Evolutionary conservation across 2,113 vertebrate genomes (phyloP), one percentile per base, ranked within the genome.

Genomic region (Alouatta palliata): DNA sequence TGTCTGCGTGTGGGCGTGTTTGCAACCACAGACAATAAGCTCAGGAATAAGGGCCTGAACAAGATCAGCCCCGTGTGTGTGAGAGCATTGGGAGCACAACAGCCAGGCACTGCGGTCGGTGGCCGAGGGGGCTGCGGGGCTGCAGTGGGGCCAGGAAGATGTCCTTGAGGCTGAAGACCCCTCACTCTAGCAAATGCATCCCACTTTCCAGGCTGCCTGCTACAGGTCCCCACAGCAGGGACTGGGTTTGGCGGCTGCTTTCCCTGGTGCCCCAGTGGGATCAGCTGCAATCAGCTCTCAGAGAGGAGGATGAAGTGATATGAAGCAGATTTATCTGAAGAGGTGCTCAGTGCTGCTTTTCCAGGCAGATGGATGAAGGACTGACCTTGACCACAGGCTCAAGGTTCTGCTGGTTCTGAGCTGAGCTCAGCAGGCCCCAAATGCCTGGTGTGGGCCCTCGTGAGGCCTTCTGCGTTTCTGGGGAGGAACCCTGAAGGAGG

Each of bases 301-400:
- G 96, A 96, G 14, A 45, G 64, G 37, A 47, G 82, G 89, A 25
- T 58, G 43, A 73, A 83, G 17, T 14, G n/a, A 66, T 80, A 25
- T 5, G 32, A 81, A 96, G 54, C 56, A 88, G 71, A 43, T 91
- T 93, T 92, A 49, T 84, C 96, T 96, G 94, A 52, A 92, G 96
- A 93, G 37, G 25, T 16, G 47, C 7, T n/a, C 45, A 49, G 49
- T 14, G 45, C 7, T 2, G 49, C n/a, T 27, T 91, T 37, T 80
- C 43, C 6, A 17, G 27, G n/a, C 3, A 32, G 19, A 3, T 20
- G 32, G 66, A 16, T 8, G 8, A 13, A 30, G 37, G 8, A 1
- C 19, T 8, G 77, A 27, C 16, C 9, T 8, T 35, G n/a, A 45
- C 37, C 13, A 10, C 66, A 40, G 14, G 17, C 11, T 1, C 5